A percentile compares a stretch with the other conserved stretches of the same genome.
These are phyloP conservation scores for Lamellibrachia columna DNA, from an alignment of 2,888 invertebrate species.

Conservation along the genomic window DNA sequence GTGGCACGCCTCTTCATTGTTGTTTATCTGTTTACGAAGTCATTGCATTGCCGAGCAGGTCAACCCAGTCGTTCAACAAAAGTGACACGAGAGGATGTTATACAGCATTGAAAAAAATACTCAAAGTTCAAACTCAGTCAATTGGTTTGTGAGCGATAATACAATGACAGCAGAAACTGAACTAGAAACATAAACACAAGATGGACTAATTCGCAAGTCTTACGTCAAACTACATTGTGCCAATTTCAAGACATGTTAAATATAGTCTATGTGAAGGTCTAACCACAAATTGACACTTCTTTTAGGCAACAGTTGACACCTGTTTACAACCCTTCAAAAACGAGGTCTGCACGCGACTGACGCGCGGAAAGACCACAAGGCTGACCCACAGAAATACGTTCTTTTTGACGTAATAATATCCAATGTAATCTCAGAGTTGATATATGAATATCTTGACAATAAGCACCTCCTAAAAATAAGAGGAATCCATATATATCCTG, in stretches of 20 bases:
- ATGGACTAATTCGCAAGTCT: not conserved
- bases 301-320: not conserved
- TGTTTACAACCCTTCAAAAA: not conserved
- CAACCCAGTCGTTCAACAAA: not conserved
- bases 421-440: too few species aligned
- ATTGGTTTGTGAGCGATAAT: not conserved
- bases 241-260: not conserved
- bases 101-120: not conserved
- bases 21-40: not conserved
- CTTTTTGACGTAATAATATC: too few species aligned
- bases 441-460: too few species aligned
- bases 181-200: not conserved
- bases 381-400: too few species aligned
- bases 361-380: too few species aligned
- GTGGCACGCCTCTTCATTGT: constrained; percentile 2
- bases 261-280: not conserved
- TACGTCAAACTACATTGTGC: not conserved
- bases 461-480: too few species aligned
- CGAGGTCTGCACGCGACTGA: not conserved
- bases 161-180: not conserved
- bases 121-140: not conserved
- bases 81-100: not conserved
- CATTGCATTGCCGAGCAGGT: not conserved
- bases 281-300: not conserved
- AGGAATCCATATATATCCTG: too few species aligned